Percentiles rank a stretch among this genome's conserved stretches.
These are phyloP conservation scores for Alosa alosa DNA, from an alignment of 2,113 vertebrate genomes.

Conservation along the genomic window DNA sequence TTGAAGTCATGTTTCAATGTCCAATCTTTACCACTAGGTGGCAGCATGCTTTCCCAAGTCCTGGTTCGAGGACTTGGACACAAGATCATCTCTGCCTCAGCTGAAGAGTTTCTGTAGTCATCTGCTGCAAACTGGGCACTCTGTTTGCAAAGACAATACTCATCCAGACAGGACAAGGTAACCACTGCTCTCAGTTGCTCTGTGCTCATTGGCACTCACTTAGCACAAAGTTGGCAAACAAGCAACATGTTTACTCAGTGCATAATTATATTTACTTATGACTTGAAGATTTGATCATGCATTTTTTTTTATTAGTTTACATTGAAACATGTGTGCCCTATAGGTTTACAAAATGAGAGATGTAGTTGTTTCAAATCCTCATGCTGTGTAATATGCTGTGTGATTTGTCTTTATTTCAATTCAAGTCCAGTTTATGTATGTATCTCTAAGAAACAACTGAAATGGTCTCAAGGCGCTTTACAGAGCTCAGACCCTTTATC, in stretches of 20 bases:
- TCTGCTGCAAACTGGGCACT: slow-evolving; percentile 71
- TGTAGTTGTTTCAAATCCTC: no score
- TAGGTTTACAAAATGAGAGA: no score
- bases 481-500: no score
- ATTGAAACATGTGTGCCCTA: neutral
- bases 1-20: neutral
- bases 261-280: neutral
- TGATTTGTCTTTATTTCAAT: no score
- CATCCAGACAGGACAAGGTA: slow-evolving; percentile 59
- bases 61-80: slow-evolving; percentile 76
- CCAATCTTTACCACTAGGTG: slow-evolving; percentile 65
- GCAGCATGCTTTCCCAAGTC: slow-evolving; percentile 74
- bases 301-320: neutral
- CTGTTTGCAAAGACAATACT: slow-evolving; percentile 65
- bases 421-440: no score
- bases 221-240: neutral
- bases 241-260: neutral
- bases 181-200: neutral
- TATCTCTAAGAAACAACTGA: no score
- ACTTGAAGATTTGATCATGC: neutral
- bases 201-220: neutral
- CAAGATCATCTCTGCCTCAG: slow-evolving; percentile 72
- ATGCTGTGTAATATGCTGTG: no score
- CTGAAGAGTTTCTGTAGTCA: slow-evolving; percentile 80
- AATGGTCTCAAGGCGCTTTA: no score